phyloP scores from a whole-genome alignment of 2,888 invertebrate genomes.

The Rhabditoides inermis region DNA sequence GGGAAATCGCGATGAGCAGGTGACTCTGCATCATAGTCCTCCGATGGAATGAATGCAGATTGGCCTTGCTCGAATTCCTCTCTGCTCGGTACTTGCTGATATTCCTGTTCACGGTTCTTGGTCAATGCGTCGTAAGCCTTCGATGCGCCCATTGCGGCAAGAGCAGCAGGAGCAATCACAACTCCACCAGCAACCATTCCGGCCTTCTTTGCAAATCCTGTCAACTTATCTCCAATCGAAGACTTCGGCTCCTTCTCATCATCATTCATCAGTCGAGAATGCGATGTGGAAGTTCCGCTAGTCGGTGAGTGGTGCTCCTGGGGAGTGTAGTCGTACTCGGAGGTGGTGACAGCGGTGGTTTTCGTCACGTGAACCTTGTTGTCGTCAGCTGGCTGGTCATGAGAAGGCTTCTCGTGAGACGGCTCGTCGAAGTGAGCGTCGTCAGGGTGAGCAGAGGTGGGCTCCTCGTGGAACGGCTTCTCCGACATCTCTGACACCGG shows the following conservation, averaged over 20 bases:
- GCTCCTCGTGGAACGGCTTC: constrained; percentile 1
- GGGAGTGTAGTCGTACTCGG: background rate
- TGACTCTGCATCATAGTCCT: constrained; percentile 2
- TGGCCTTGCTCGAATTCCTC: constrained; percentile 7
- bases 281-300: background rate
- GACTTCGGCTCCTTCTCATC: background rate
- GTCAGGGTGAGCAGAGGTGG: background rate
- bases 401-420: too few species aligned
- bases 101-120: background rate
- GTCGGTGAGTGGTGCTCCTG: background rate
- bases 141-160: constrained; percentile 7
- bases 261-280: too few species aligned
- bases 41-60: background rate
- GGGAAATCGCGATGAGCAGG: too few species aligned
- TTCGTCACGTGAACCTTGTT: too few species aligned
- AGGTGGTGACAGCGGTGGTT: too few species aligned
- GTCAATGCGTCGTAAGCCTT: constrained; percentile 6
- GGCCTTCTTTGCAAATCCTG: constrained; percentile 11
- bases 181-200: constrained; percentile 18
- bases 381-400: too few species aligned
- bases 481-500: too few species aligned
- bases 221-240: background rate
- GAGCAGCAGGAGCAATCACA: constrained; percentile 9
- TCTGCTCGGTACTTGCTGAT: constrained; percentile 6
- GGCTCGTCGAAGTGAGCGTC: background rate